phyloP scores from a whole-genome alignment of 2,113 vertebrate genomes.

The Cettia cetti region DNA sequence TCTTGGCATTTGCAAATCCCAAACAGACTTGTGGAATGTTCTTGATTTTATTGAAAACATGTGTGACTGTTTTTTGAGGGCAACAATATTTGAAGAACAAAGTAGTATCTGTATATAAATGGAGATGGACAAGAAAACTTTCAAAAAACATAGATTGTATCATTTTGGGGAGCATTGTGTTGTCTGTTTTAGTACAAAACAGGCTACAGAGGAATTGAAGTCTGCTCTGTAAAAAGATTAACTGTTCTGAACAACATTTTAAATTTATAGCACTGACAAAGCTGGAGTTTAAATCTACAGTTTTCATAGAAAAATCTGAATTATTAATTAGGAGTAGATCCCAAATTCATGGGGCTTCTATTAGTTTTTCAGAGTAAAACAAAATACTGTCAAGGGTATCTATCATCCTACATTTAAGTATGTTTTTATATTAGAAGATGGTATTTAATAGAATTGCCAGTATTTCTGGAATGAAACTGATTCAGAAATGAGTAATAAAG shows the following conservation, averaged over 20 bases:
- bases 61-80: background rate
- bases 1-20: constrained; percentile 29
- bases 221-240: background rate
- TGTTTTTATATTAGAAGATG: background rate
- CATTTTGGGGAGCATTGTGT: background rate
- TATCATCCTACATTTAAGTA: background rate
- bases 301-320: background rate
- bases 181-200: background rate
- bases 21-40: background rate
- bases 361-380: background rate
- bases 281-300: background rate
- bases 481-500: background rate
- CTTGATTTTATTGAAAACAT: constrained; percentile 45
- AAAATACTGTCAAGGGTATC: background rate
- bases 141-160: background rate
- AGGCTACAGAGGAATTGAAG: background rate
- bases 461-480: background rate
- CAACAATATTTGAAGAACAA: background rate
- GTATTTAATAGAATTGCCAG: background rate
- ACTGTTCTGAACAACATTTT: background rate
- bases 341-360: background rate
- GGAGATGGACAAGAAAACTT: background rate
- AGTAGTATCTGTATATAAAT: background rate
- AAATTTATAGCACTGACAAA: background rate
- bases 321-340: background rate